Conservation (phyloP, 2,113 vertebrate genomes). For the Corynorhinus townsendii region DNA sequence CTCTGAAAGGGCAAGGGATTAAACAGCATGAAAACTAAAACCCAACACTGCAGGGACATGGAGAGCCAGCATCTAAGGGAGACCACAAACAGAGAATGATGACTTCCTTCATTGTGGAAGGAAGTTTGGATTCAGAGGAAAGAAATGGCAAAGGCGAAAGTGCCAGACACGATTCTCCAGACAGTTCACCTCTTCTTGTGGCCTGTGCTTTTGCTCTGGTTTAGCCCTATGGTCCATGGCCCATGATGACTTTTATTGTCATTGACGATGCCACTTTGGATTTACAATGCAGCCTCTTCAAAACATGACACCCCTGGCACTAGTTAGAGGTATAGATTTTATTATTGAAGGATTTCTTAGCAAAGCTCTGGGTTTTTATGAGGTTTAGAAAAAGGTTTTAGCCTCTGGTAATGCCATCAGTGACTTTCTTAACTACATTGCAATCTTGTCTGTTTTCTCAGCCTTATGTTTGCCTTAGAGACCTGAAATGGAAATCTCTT, state of each 20-base stretch:
- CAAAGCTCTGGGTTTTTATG: neutral
- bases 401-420: neutral
- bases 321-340: neutral
- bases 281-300: neutral
- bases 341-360: neutral
- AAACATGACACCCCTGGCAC: neutral
- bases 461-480: slow-evolving; percentile 25
- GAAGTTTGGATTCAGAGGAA: neutral
- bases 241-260: neutral
- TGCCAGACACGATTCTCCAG: neutral
- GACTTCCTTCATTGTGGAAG: neutral
- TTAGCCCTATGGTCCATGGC: neutral
- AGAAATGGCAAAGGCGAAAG: neutral
- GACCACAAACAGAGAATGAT: neutral
- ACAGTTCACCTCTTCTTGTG: neutral
- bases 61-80: neutral
- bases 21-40: neutral
- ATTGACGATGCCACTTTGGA: neutral
- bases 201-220: neutral
- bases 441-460: neutral
- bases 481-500: slow-evolving; percentile 35
- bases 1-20: neutral
- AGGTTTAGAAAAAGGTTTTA: slow-evolving; percentile 14
- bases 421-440: neutral
- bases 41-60: neutral